phyloP scores from a whole-genome alignment of 2,888 invertebrate genomes.

The Spisula solida region DNA sequence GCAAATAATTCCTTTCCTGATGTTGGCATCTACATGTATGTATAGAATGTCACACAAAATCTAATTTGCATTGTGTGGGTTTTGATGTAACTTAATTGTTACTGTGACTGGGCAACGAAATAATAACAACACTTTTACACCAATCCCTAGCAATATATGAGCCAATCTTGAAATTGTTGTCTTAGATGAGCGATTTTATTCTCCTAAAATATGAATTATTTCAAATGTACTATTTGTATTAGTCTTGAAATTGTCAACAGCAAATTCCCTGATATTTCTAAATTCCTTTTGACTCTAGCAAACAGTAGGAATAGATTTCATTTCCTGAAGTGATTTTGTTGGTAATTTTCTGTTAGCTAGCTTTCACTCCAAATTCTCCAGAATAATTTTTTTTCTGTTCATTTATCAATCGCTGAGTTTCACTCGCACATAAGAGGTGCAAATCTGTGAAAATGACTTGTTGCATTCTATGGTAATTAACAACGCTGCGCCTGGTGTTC shows the following conservation, averaged over 20 bases:
- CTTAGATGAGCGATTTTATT: too few relatives aligned
- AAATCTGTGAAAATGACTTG: slow-evolving; percentile 21
- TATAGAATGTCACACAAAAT: too few relatives aligned
- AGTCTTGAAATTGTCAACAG: not conserved
- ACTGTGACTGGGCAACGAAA: too few relatives aligned
- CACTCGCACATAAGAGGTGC: not conserved
- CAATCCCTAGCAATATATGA: too few relatives aligned
- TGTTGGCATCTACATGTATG: too few relatives aligned
- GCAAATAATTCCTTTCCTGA: too few relatives aligned
- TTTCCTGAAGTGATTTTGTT: not conserved
- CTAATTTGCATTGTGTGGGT: too few relatives aligned
- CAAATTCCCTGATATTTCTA: not conserved
- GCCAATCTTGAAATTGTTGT: too few relatives aligned
- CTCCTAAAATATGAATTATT: too few relatives aligned
- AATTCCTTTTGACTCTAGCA: not conserved
- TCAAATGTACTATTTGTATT: not conserved
- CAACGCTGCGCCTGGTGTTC: not conserved
- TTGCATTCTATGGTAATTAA: not conserved
- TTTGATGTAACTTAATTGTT: too few relatives aligned
- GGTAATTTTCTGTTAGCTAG: not conserved
- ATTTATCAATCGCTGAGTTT: slow-evolving; percentile 4
- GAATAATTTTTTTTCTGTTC: not conserved
- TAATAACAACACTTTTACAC: too few relatives aligned
- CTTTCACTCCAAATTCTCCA: not conserved
- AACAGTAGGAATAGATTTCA: not conserved